Base-by-base conservation (phyloP, 2,797 vertebrate genomes). In the Onychomys torridus region DNA sequence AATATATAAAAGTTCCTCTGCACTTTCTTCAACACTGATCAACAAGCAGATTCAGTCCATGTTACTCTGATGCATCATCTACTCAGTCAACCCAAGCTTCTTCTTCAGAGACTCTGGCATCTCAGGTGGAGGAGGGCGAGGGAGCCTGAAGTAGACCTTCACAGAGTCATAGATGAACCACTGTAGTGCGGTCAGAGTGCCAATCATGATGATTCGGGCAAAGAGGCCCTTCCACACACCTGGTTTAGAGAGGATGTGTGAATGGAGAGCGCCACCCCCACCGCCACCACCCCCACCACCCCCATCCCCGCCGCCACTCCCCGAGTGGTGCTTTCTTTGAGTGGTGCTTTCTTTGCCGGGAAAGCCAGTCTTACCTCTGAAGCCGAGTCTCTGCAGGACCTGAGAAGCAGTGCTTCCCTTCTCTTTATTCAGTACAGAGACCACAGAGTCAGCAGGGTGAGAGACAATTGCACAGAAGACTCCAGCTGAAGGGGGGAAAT, bases 401-500 rank as follows among this genome's bases (percentile, higher is more conserved):
- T 98, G 97, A 23, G 91, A 34, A 34, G 99, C 99, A 40, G 99
- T 99, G 98, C 99, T 99, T 98, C 99, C 99, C 85, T 98, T 99
- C 98, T 99, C 99, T 98, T 99, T 99, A 98, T 99, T 99, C 98
- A 99, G 98, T 96, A 99, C 99, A 55, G 99, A 99, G 91, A 99
- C 99, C 98, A 99, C 99, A 0, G 99, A 99, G 98, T 99, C 99
- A 97, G 99, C 99, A 96, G 99, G 99, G 97, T 99, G 99, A 92
- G 99, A 99, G 96, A 99, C 99, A 78, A 99, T 99, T 94, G 99
- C 99, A 98, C 99, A 99, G 99, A 99, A 99, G 81, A 99, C 99
- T 97, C 99, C 99, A 97, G 99, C 99, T 99, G 98, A 99, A 98
- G 95, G 95, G 87, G 32, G 8, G 67, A 32, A 67, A 96, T 95